phyloP scores from a whole-genome alignment of 2,888 invertebrate genomes.

The Calliphora vomitoria region DNA sequence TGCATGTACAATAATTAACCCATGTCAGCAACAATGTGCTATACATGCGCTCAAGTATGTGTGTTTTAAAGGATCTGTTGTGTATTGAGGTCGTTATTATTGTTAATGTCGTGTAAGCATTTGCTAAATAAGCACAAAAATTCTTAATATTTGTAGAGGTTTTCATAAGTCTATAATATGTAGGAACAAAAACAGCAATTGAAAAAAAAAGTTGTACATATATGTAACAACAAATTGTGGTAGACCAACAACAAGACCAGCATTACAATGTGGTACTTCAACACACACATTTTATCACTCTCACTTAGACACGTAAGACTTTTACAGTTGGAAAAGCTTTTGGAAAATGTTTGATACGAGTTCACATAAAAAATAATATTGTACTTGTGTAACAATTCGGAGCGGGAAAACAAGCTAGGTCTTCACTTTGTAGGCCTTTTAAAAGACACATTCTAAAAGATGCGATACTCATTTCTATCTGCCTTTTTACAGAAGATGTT shows the following conservation, averaged over 20 bases:
- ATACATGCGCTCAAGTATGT: background rate
- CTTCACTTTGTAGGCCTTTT: no score
- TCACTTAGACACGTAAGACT: background rate
- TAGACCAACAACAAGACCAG: constrained; percentile 61
- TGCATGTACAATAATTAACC: constrained; percentile 71
- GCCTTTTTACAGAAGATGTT: no score
- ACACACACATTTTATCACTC: constrained; percentile 20
- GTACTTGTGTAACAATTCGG: background rate
- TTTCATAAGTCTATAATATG: constrained; percentile 22
- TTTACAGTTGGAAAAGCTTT: constrained; percentile 25
- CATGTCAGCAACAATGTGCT: constrained; percentile 57
- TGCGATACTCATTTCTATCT: no score
- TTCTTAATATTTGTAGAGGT: constrained; percentile 64
- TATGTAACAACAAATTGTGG: constrained; percentile 69
- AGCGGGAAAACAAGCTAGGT: no score
- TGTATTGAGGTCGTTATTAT: constrained; percentile 46
- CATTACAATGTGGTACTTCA: constrained; percentile 43
- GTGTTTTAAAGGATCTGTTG: background rate
- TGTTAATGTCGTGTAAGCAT: constrained; percentile 73
- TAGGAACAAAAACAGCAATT: constrained; percentile 15
- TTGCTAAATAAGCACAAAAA: constrained; percentile 74
- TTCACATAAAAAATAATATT: background rate
- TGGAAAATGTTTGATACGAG: constrained; percentile 15
- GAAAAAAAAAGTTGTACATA: constrained; percentile 17
- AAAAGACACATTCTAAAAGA: no score